Base-by-base conservation (phyloP, 2,888 invertebrate species). In the Periphyllus acericola region DNA sequence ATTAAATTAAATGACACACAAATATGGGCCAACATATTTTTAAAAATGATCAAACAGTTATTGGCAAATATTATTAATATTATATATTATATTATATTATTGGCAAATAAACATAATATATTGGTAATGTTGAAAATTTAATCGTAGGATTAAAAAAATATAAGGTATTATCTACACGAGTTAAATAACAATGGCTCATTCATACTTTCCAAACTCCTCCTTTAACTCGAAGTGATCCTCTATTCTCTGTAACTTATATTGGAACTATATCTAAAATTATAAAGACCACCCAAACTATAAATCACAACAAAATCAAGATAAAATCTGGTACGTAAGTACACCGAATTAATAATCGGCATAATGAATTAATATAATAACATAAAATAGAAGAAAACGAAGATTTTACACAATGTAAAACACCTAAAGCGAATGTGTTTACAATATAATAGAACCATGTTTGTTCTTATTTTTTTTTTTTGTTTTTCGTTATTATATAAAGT, bases 401-500 rank as follows among this genome's bases (percentile, higher is more conserved):
- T 79, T 78, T 79, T 71, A 79, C 71, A 86, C 79, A 86, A 79
- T 86, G 79, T 79, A 86, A 86, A 86, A 86, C 71, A 79, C 85
- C 85, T 32, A 52, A 86, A 79, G 85, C 79, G 85, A 68, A 78
- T 85, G 76, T 78, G 52, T 85, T 78, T 68, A 84, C 68, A 85
- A 46, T 78, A 36, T 85, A 85, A 78, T 78, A 52, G 78, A 32
- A 75, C 40, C 68, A 68, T 68, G 76, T 75, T 83, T 36, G 74
- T 34, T 75, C 32, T 75, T 83, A 40, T 83, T 84, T 84, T 75
- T 75, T 75, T 76, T 86, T 71, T 79, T 55, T 29, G 68, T 79
- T 85, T 79, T 71, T 85, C 46, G 52, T 85, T 86, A 79, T 86
- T 79, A 86, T 86, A 79, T 86, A 79, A 86, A 86, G 68, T 86